phyloP scores from a whole-genome alignment of 2,113 vertebrate genomes.

The Tenrec ecaudatus region DNA sequence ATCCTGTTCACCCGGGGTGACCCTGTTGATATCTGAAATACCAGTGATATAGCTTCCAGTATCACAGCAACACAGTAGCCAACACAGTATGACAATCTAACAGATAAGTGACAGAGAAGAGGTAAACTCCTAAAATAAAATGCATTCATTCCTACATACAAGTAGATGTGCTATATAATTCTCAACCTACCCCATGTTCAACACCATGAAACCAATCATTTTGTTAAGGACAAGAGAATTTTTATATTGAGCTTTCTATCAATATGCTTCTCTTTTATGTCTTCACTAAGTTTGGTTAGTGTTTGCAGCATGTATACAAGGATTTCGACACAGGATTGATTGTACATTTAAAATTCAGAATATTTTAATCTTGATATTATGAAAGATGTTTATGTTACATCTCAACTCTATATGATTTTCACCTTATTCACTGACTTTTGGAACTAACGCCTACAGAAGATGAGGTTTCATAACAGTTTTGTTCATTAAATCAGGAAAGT shows the following conservation, averaged over 20 bases:
- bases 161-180: neutral
- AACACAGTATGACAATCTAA: too few species aligned
- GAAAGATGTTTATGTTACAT: neutral
- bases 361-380: slow-evolving; percentile 8
- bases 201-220: neutral
- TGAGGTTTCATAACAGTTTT: slow-evolving; percentile 41
- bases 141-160: neutral
- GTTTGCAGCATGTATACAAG: neutral
- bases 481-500: slow-evolving; percentile 69
- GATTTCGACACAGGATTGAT: neutral
- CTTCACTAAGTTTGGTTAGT: neutral
- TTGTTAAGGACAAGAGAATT: slow-evolving; percentile 10
- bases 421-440: slow-evolving; percentile 45
- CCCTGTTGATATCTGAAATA: too few species aligned
- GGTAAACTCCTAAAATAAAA: neutral
- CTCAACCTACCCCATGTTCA: neutral
- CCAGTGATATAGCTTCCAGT: too few species aligned
- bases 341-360: neutral
- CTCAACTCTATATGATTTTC: slow-evolving; percentile 52
- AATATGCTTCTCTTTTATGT: slow-evolving; percentile 15
- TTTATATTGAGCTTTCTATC: neutral
- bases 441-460: neutral
- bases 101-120: neutral
- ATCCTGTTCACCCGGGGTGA: too few species aligned
- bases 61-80: too few species aligned